Evolutionary conservation across 2,797 vertebrate genomes (phyloP).

Genomic region (Pangasius larnaudii): DNA sequence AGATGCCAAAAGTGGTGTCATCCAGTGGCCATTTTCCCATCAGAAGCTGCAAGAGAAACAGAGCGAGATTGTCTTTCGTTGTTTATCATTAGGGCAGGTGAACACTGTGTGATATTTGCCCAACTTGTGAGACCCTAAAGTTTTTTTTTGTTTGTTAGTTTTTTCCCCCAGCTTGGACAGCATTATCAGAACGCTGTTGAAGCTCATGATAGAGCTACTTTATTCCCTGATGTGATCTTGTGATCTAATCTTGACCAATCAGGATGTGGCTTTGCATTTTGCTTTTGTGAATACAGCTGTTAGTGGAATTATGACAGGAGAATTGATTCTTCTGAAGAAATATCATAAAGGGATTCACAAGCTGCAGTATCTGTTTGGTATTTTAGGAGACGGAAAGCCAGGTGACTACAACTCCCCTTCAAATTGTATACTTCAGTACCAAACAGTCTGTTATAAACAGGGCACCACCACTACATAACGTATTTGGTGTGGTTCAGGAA

Average conservation of each 20-base stretch:
- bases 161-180: not conserved
- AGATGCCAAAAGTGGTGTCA: constrained; percentile 77
- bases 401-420: not conserved
- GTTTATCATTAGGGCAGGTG: not conserved
- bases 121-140: not conserved
- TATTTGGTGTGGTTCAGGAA: not conserved
- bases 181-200: not conserved
- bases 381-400: not conserved
- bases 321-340: not conserved
- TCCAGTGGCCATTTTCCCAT: constrained; percentile 83
- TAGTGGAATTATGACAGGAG: not conserved
- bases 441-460: not conserved
- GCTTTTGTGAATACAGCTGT: not conserved
- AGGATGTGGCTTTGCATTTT: not conserved
- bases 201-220: not conserved
- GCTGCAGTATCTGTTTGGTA: not conserved
- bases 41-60: constrained; percentile 81
- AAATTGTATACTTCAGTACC: not conserved
- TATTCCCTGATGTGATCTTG: not conserved
- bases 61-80: not conserved
- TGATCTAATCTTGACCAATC: constrained; percentile 1
- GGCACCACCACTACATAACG: not conserved
- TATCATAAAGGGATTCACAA: not conserved
- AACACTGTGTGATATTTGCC: not conserved
- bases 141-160: not conserved